phyloP scores from a whole-genome alignment of 2,113 vertebrate species.

The Dromiciops gliroides region DNA sequence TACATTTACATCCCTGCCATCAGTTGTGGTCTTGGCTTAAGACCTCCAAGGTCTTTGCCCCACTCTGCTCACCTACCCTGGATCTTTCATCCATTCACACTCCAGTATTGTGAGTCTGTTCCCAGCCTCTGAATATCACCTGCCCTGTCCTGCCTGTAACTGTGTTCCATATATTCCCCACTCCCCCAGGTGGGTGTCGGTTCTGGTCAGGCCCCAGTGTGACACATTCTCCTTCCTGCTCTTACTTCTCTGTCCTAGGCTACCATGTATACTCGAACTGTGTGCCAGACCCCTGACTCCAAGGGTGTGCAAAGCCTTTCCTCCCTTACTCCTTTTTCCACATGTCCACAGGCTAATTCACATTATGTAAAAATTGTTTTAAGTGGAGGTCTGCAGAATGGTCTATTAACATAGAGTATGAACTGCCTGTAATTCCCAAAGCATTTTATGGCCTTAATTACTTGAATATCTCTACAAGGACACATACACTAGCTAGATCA shows the following conservation, averaged over 20 bases:
- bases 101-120: background rate
- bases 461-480: background rate
- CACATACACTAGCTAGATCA: background rate
- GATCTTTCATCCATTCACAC: too few relatives aligned
- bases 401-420: background rate
- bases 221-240: background rate
- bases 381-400: too few relatives aligned
- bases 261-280: background rate
- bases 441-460: background rate
- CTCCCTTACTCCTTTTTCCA: too few relatives aligned
- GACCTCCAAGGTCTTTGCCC: background rate
- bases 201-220: background rate
- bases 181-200: background rate
- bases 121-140: background rate
- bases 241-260: background rate
- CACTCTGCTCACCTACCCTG: too few relatives aligned
- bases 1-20: background rate
- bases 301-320: background rate
- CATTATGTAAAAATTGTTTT: background rate
- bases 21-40: background rate
- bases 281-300: background rate
- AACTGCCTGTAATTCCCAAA: too few relatives aligned
- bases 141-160: background rate
- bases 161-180: background rate
- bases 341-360: background rate